These are phyloP conservation scores for Eupithecia tripunctaria DNA, from an alignment of 2,888 invertebrate species.

Conservation along the genomic window DNA sequence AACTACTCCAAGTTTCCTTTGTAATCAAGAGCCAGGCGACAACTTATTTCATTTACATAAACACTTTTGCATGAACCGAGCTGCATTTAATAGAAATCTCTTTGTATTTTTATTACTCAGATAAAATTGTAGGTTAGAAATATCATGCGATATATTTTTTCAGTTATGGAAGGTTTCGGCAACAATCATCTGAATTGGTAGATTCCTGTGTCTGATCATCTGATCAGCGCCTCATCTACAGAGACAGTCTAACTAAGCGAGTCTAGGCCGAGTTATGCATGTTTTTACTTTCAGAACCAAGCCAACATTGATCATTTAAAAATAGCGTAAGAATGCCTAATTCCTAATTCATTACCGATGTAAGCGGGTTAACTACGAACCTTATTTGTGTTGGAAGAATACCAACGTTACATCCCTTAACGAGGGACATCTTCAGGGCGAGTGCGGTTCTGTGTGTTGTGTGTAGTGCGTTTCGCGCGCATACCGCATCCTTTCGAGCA, in stretches of 20 bases:
- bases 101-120: conserved; percentile 13
- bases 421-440: too few relatives aligned
- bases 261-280: not conserved
- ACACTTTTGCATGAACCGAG: conserved; percentile 69
- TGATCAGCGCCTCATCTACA: too few relatives aligned
- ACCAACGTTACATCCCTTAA: too few relatives aligned
- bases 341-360: too few relatives aligned
- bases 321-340: not conserved
- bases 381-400: too few relatives aligned
- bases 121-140: not conserved
- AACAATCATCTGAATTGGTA: too few relatives aligned
- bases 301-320: not conserved
- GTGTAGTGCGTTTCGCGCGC: too few relatives aligned
- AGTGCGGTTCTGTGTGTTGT: too few relatives aligned
- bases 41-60: conserved; percentile 78
- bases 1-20: conserved; percentile 72
- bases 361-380: too few relatives aligned
- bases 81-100: conserved; percentile 52
- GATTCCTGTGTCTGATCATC: too few relatives aligned
- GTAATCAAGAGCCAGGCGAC: conserved; percentile 76
- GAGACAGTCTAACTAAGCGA: not conserved
- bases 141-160: not conserved
- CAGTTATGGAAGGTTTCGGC: not conserved
- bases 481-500: too few relatives aligned
- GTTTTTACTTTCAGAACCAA: not conserved